Conservation (phyloP, 2,888 invertebrate genomes). For the Prionchulus punctatus region DNA sequence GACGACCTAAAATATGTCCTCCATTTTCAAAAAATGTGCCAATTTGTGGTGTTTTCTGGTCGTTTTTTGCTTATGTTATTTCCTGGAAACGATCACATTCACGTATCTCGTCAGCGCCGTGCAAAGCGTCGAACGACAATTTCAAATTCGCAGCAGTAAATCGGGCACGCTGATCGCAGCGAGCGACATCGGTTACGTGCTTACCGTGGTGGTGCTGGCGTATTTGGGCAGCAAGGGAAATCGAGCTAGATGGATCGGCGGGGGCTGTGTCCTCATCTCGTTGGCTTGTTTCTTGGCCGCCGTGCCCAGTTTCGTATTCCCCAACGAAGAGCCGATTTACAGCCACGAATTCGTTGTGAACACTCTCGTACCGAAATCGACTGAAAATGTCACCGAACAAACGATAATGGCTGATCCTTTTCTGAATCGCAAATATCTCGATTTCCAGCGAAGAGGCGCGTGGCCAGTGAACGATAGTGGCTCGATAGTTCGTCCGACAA, state of each 20-base stretch:
- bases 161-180: constrained; percentile 10
- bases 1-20: not conserved
- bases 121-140: constrained; percentile 15
- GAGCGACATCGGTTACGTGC: constrained; percentile 10
- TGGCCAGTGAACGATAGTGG: too few relatives aligned
- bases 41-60: constrained; percentile 19
- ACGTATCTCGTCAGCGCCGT: constrained; percentile 30
- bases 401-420: too few relatives aligned
- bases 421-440: too few relatives aligned
- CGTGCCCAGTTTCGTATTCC: constrained; percentile 8
- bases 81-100: constrained; percentile 30
- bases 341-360: not conserved
- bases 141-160: constrained; percentile 8
- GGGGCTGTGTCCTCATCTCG: constrained; percentile 10
- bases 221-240: constrained; percentile 11
- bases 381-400: too few relatives aligned
- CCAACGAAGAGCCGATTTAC: not conserved
- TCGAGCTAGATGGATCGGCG: constrained; percentile 12
- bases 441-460: too few relatives aligned
- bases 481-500: too few relatives aligned
- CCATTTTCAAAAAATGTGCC: not conserved
- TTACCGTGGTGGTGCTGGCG: constrained; percentile 6
- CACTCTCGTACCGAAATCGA: not conserved
- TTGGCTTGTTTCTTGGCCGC: constrained; percentile 5
- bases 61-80: constrained; percentile 27